These are phyloP conservation scores for Lordiphosa mommai DNA, from an alignment of 1,140 invertebrate genomes.

Conservation along the genomic window DNA sequence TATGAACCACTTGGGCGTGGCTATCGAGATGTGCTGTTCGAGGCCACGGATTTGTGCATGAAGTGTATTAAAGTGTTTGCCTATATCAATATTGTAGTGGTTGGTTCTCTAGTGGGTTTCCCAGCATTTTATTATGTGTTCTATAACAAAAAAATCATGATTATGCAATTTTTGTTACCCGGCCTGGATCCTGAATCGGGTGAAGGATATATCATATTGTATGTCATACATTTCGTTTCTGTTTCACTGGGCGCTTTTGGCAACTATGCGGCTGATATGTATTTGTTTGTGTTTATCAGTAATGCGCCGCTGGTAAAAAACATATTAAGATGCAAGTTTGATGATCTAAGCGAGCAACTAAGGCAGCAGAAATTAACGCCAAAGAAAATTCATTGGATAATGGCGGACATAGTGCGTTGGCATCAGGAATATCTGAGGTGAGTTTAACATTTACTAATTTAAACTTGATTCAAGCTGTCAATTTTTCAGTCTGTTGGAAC, in stretches of 20 bases:
- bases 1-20: slow-evolving; percentile 1
- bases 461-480: neutral
- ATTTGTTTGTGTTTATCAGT: slow-evolving; percentile 14
- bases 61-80: slow-evolving; percentile 2
- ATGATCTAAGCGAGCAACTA: slow-evolving; percentile 10
- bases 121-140: slow-evolving; percentile 11
- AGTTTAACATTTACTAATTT: neutral
- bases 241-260: slow-evolving; percentile 15
- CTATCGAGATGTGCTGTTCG: neutral
- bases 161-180: slow-evolving; percentile 23
- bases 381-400: neutral
- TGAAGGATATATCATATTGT: slow-evolving; percentile 1
- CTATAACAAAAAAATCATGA: slow-evolving; percentile 11
- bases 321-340: slow-evolving; percentile 14
- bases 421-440: slow-evolving; percentile 20
- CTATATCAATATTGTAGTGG: neutral
- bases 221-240: neutral
- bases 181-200: slow-evolving; percentile 3
- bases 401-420: slow-evolving; percentile 11
- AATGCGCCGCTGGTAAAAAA: slow-evolving; percentile 19
- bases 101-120: neutral
- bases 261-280: slow-evolving; percentile 26
- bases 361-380: neutral
- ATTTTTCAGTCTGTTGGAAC: neutral
- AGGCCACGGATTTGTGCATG: neutral